Evolutionary conservation across 2,797 vertebrate species (phyloP).

Genomic region (Echeneis naucrates): DNA sequence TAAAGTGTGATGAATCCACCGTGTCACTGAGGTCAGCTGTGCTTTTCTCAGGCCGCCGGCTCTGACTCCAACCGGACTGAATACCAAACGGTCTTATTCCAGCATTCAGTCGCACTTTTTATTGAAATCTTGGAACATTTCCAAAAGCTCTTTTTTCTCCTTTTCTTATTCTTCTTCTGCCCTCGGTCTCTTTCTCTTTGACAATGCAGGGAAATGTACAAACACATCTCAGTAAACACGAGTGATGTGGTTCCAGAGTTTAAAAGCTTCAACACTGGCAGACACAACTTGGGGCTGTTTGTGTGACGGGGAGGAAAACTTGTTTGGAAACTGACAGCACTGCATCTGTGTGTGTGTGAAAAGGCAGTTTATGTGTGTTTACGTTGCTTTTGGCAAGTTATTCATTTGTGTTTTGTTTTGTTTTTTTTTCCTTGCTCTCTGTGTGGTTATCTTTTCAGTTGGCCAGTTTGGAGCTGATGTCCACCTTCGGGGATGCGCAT

Average conservation of each 20-base stretch:
- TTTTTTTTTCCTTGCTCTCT: constrained; percentile 56
- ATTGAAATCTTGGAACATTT: constrained; percentile 69
- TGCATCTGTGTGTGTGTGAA: constrained; percentile 47
- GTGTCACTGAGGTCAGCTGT: constrained; percentile 23
- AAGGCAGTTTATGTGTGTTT: constrained; percentile 54
- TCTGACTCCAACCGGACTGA: constrained; percentile 43
- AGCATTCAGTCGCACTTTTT: constrained; percentile 64
- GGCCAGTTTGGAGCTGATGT: constrained; percentile 77
- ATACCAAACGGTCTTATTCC: constrained; percentile 64
- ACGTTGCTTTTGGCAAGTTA: constrained; percentile 82
- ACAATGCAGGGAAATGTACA: constrained; percentile 73
- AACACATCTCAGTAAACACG: constrained; percentile 72
- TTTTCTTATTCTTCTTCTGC: constrained; percentile 37
- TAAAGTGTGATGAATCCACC: constrained; percentile 3
- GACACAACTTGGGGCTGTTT: constrained; percentile 80
- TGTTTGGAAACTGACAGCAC: constrained; percentile 78
- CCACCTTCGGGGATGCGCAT: constrained; percentile 81
- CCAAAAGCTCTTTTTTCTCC: constrained; percentile 64
- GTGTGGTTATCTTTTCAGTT: constrained; percentile 78
- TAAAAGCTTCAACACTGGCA: constrained; percentile 79
- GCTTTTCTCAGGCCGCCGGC: constrained; percentile 36
- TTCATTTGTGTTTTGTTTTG: constrained; percentile 66
- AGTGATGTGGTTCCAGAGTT: constrained; percentile 81
- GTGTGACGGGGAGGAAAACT: constrained; percentile 78
- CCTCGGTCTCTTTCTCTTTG: constrained; percentile 73